These are phyloP conservation scores for Bungarus multicinctus DNA, from an alignment of 2,113 vertebrate genomes.

Conservation along the genomic window DNA sequence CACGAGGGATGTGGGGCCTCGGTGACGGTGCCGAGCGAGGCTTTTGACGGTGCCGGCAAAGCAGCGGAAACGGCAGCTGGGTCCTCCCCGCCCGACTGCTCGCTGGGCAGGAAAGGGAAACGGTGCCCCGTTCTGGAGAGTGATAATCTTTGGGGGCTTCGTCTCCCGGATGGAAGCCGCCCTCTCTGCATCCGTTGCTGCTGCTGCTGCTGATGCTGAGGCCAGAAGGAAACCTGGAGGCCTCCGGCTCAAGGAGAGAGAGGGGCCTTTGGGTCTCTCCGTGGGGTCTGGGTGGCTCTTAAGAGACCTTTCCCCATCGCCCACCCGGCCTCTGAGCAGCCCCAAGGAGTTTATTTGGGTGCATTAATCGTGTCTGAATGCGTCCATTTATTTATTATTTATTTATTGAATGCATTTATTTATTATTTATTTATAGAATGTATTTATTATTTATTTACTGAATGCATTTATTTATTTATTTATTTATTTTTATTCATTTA, in stretches of 20 bases:
- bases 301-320: background rate
- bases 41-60: background rate
- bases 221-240: background rate
- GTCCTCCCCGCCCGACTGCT: background rate
- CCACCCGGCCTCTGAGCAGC: background rate
- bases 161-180: background rate
- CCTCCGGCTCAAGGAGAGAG: background rate
- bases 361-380: too few species aligned
- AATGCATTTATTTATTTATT: too few species aligned
- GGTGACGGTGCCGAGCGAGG: rapidly evolving
- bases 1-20: background rate
- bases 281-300: background rate
- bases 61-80: background rate
- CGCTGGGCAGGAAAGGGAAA: conserved; percentile 12
- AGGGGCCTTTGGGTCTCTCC: too few species aligned
- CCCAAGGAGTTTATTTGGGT: background rate
- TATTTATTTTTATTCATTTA: too few species aligned
- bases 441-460: too few species aligned
- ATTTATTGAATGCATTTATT: too few species aligned
- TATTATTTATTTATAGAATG: too few species aligned
- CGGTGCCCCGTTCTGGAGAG: background rate
- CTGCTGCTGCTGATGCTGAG: too few species aligned
- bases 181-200: background rate
- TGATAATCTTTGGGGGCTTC: background rate
- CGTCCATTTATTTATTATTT: too few species aligned